Percentiles rank a stretch among this genome's conserved stretches.
phyloP scores from a whole-genome alignment of 2,797 vertebrate species.

The Rhadinocentrus ornatus region DNA sequence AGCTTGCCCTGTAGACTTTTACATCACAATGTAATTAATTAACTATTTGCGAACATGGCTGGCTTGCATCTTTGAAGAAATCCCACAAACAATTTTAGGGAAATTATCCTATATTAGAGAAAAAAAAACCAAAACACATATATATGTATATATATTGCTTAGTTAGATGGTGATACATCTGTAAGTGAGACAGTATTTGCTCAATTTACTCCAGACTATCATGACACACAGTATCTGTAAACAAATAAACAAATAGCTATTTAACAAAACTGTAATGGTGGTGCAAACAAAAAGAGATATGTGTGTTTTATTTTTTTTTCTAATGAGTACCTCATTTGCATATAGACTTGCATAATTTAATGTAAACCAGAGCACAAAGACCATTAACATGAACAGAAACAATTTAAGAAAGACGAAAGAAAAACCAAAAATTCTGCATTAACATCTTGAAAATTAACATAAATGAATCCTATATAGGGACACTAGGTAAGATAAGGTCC shows the following conservation, averaged over 20 bases:
- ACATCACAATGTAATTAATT: constrained; percentile 25
- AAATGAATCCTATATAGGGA: constrained; percentile 58
- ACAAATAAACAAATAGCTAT: constrained; percentile 21
- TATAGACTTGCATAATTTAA: constrained; percentile 5
- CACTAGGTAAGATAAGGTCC: constrained; percentile 64
- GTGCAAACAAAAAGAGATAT: constrained; percentile 11
- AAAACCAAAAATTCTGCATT: constrained; percentile 12
- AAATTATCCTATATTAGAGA: constrained; percentile 35
- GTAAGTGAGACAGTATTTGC: constrained; percentile 27
- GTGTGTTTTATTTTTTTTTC: constrained; percentile 5
- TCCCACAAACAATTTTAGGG: constrained; percentile 24
- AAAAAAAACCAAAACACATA: background rate
- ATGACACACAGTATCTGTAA: constrained; percentile 8
- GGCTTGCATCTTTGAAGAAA: constrained; percentile 30
- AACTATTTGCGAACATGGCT: constrained; percentile 21
- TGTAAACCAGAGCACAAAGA: background rate
- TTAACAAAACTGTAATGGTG: background rate
- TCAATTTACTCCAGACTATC: constrained; percentile 26
- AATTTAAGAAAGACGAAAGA: background rate
- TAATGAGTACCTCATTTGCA: constrained; percentile 3
- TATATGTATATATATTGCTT: constrained; percentile 19
- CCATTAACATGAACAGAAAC: background rate
- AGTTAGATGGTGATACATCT: constrained; percentile 30
- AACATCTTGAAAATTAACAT: constrained; percentile 18
- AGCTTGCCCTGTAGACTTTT: constrained; percentile 14